Evolutionary conservation across 2,888 invertebrate genomes (phyloP), one percentile per base, ranked within the genome.

Genomic region (Peribatodes rhomboidaria): DNA sequence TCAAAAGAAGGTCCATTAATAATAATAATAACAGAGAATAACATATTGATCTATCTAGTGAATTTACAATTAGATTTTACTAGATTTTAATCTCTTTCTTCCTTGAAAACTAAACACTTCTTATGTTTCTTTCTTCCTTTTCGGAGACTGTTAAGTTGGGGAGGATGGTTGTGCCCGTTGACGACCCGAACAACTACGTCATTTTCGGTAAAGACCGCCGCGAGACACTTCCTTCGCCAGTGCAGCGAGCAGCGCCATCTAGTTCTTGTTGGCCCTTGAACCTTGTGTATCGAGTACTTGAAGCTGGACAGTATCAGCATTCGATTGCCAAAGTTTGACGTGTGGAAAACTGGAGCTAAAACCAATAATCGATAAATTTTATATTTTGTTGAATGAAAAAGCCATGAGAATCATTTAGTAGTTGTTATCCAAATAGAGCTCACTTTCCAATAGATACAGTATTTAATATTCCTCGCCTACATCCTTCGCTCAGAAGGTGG

Each of bases 91-190:
- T 27, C 13, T 50, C 50, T 11, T 50, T n/a, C n/a, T n/a, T n/a
- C 50, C 10, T 35, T 35, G 0, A 37, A 13, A 0, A n/a, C 6
- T 2, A 37, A 37, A 18, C 8, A 18, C 20, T 18, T 33, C 33
- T 49, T 31, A 1, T 11, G 7, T 33, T 11, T 33, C 16, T 33
- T 49, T 14, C 11, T 33, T 33, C 8, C 33, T 33, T 49, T 49
- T 8, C 47, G 31, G 18, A 20, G 35, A 20, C 18, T 20, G 20
- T 37, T 13, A 0, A 35, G 50, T n/a, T 35, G 22, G 8, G 66
- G 61, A 22, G 46, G 61, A 37, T 68, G 67, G 20, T 58, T 68
- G 39, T 68, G 67, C 7, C 49, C 33, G 39, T 61, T 35, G 10
- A 11, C 66, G 4, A 53, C 18, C 20, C 42, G 39, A 0, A 47